Evolutionary conservation across 2,113 vertebrate species (phyloP).

Genomic region (Prietella phreatophila): DNA sequence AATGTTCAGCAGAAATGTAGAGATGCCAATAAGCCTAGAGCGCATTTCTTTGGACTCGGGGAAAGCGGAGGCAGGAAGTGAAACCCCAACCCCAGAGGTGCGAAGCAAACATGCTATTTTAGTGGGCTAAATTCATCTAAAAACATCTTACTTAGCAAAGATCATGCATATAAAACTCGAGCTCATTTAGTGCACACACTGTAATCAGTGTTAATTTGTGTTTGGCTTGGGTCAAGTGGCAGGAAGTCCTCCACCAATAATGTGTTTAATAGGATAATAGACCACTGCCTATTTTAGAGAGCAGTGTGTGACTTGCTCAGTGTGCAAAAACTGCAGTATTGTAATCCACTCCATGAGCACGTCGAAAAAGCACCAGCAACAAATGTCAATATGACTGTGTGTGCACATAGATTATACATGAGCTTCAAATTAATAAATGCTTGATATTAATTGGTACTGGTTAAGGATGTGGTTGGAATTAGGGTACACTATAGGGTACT

Average conservation of each 20-base stretch:
- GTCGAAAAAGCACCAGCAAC: neutral
- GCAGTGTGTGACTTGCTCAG: slow-evolving; percentile 61
- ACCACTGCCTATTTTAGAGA: slow-evolving; percentile 67
- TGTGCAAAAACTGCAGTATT: slow-evolving; percentile 24
- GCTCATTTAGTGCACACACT: slow-evolving; percentile 69
- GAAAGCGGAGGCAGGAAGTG: no score
- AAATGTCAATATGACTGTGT: neutral
- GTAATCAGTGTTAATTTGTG: slow-evolving; percentile 73
- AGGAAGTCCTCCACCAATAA: slow-evolving; percentile 71
- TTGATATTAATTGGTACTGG: slow-evolving; percentile 1
- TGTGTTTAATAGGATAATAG: slow-evolving; percentile 74
- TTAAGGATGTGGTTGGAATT: slow-evolving; percentile 3
- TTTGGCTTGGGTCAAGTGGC: slow-evolving; percentile 60
- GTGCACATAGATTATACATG: neutral
- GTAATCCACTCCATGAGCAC: slow-evolving; percentile 32
- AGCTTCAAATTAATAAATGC: neutral
- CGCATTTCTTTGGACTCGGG: no score
- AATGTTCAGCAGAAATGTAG: no score
- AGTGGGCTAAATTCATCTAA: slow-evolving; percentile 50
- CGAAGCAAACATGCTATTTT: neutral
- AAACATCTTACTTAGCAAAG: slow-evolving; percentile 65
- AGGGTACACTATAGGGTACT: neutral
- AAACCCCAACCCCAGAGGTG: no score
- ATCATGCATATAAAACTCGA: slow-evolving; percentile 61
- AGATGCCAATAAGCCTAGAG: no score